Base-by-base conservation (phyloP, 2,888 invertebrate species). In the Acutogordius australiensis region DNA sequence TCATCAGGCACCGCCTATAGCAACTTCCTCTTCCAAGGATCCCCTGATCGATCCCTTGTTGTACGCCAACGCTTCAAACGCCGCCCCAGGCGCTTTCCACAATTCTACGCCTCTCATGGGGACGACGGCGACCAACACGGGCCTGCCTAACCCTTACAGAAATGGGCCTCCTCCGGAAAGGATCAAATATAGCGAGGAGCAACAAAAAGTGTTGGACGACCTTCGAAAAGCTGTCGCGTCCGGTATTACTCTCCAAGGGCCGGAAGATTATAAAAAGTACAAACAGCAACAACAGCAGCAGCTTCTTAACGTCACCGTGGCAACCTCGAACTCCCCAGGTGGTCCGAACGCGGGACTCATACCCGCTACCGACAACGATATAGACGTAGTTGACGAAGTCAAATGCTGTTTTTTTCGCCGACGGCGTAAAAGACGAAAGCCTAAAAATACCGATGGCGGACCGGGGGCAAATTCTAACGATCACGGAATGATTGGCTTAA, bases 311-410 rank as follows among this genome's bases (percentile, higher is more conserved):
- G n/a, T n/a, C n/a, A n/a, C n/a, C n/a, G n/a, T n/a, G n/a, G n/a
- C n/a, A n/a, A n/a, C n/a, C n/a, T 87, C 88, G 76, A 88, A 88
- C 73, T 88, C 88, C 76, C 37, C 8, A 18, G 8, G 8, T 8
- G 8, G 8, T 18, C 37, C 37, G 8, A n/a, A n/a, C 51, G 51
- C 51, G 8, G 18, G 51, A 4, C 51, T n/a, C 37, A 87, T 88
- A 68, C 90, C 90, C 65, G 90, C 90, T 72, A 85, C 88, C 65
- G 84, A 80, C 64, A 81, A 81, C 71, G 90, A 90, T 75, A 82
- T 86, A 64, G 90, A 90, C 74, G 81, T 86, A 70, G 81, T 85
- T 68, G 88, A 90, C 75, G 90, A 91, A 79, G 90, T 87, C 77
- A 88, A 86, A 86, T 87, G 58, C 29, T 57, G 58, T 23, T 57